Evolutionary conservation across 2,113 vertebrate species (phyloP).

Genomic region (Marmota monax): DNA sequence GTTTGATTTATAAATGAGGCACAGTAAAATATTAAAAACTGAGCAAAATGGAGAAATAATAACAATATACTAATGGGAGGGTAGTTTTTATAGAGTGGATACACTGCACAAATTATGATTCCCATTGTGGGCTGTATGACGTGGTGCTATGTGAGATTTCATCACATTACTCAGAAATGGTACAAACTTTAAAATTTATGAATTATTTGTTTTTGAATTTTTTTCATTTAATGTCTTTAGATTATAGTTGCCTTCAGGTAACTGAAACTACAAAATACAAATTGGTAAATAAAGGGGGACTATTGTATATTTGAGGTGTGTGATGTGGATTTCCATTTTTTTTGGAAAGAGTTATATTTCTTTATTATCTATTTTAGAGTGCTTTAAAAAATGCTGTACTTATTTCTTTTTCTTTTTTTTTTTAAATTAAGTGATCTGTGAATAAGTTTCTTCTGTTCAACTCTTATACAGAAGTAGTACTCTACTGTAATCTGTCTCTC

Average conservation of each 20-base stretch:
- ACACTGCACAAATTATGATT: neutral
- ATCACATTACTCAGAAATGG: neutral
- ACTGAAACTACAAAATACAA: neutral
- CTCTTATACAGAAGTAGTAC: neutral
- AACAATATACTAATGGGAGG: neutral
- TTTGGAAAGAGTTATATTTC: neutral
- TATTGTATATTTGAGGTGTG: neutral
- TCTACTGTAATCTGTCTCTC: neutral
- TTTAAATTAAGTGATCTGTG: neutral
- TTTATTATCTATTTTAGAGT: constrained; percentile 8
- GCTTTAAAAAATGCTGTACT: neutral
- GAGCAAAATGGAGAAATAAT: neutral
- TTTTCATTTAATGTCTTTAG: neutral
- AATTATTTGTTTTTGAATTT: neutral
- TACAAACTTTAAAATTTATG: neutral
- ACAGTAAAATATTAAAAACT: neutral
- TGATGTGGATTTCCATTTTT: neutral
- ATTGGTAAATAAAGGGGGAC: neutral
- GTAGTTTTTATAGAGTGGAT: neutral
- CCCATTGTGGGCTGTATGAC: neutral
- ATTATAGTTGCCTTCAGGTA: neutral
- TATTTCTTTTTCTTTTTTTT: neutral
- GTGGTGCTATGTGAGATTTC: neutral
- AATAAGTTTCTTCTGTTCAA: neutral
- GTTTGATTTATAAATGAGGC: neutral